Conservation (phyloP, 2,797 vertebrate genomes). For the Acanthis flammea region DNA sequence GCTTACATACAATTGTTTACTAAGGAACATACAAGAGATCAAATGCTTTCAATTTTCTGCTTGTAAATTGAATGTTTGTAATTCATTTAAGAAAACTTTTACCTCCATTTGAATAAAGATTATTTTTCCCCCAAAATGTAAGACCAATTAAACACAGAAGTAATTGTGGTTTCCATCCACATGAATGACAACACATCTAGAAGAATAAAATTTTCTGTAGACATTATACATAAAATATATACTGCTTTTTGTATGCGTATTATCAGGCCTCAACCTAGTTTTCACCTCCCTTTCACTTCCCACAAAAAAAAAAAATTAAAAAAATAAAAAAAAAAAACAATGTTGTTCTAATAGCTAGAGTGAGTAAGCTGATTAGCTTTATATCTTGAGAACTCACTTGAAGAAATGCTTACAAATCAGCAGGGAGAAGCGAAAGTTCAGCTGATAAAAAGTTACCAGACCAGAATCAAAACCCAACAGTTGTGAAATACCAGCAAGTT, state of each 20-base stretch:
- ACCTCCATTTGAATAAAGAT: not conserved
- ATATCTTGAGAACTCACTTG: not conserved
- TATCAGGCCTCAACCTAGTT: not conserved
- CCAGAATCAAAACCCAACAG: not conserved
- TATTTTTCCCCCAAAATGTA: not conserved
- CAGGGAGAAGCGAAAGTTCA: slow-evolving; percentile 44
- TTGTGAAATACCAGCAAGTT: not conserved
- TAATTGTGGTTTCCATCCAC: not conserved
- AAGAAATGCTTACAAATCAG: not conserved
- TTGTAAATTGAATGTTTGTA: not conserved
- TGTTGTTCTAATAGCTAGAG: not conserved
- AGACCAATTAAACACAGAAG: fast-evolving
- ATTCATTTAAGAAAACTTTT: not conserved
- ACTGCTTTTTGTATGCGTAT: fast-evolving
- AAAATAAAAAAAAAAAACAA: not conserved
- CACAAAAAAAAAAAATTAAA: not conserved
- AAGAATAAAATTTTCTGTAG: not conserved
- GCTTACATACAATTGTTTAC: not conserved
- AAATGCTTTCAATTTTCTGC: not conserved
- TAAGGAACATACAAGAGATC: not conserved
- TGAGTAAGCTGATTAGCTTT: not conserved
- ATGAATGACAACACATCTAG: not conserved
- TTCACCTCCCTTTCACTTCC: not conserved
- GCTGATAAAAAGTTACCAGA: slow-evolving; percentile 35
- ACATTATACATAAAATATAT: fast-evolving